Evolutionary conservation across 2,113 vertebrate genomes (phyloP).

Genomic region (Entomyzon cyanotis): DNA sequence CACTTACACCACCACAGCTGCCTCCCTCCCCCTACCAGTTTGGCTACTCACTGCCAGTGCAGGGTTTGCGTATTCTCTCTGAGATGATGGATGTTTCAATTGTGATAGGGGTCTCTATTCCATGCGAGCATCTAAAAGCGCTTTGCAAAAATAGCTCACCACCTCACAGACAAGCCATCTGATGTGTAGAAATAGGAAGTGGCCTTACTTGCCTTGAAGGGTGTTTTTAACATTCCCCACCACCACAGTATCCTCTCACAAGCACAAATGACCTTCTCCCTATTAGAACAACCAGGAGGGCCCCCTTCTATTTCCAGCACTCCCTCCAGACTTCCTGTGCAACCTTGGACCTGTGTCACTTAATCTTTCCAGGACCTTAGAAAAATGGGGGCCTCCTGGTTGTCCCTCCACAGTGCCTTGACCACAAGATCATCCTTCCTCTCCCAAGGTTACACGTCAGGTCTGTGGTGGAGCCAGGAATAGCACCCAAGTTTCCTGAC

Average conservation of each 20-base stretch:
- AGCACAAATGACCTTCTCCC: constrained; percentile 26
- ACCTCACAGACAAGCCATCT: not conserved
- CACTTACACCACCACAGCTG: not conserved
- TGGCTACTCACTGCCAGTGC: not conserved
- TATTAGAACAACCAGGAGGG: constrained; percentile 10
- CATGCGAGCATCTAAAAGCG: not conserved
- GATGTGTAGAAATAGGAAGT: constrained; percentile 26
- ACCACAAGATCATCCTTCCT: constrained; percentile 62
- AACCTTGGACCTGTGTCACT: too few species aligned
- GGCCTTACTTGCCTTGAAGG: not conserved
- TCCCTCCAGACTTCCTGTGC: too few species aligned
- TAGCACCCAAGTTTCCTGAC: constrained; percentile 53
- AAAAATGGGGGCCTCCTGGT: not conserved
- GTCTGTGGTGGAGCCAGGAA: constrained; percentile 49
- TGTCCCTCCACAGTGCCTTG: not conserved
- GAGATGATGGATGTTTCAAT: constrained; percentile 50
- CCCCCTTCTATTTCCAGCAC: too few species aligned
- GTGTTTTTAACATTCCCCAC: constrained; percentile 2
- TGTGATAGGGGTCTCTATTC: constrained; percentile 32
- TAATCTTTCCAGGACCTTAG: too few species aligned
- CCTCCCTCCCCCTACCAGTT: not conserved
- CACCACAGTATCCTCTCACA: not conserved
- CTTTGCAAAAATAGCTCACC: constrained; percentile 32
- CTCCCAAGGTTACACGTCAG: constrained; percentile 19
- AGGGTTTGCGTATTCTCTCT: not conserved